Evolutionary conservation across 2,113 vertebrate species (phyloP), one percentile per base, ranked within the genome.

Genomic region (Neomonachus schauinslandi): DNA sequence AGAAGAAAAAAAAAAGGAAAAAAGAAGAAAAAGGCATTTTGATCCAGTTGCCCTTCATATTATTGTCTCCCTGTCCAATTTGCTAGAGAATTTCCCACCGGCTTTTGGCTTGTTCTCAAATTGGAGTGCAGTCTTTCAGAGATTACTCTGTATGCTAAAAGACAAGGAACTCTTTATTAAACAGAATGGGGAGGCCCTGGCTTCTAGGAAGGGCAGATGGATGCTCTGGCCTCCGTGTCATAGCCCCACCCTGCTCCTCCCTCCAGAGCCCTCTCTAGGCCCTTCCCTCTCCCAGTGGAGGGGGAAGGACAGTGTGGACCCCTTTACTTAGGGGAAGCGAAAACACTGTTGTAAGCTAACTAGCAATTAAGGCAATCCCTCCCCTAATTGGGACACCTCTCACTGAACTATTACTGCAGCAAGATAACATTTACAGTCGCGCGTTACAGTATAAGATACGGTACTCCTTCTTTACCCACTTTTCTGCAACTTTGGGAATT

Each of bases 91-190:
- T 98, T 98, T 98, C 96, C 97, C 97, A 98, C 97, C 98, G 97
- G 96, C 97, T 98, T 93, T 98, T 99, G 98, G 98, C 98, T 98
- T 80, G 2, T 98, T 98, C 94, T 98, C 98, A 99, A 98, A 98
- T 95, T 97, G 97, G 97, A 98, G 96, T 97, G 94, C 97, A 97
- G 98, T 98, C 98, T 98, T 98, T 98, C 96, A 98, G 98, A 98
- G 98, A 98, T 98, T 98, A 97, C 96, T 98, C 92, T 98, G 97
- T 95, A 93, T 97, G 96, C 90, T 63, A 93, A 96, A 98, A 98
- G 98, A 98, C 98, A 98, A 98, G 98, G 98, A 95, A 89, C 94
- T 98, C 98, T 98, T 98, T 98, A 98, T 98, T 98, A 96, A 97
- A 94, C 95, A 97, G 93, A 79, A 89, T 92, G 72, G 95, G 97